Conservation (phyloP, 2,113 vertebrate genomes). For the Tenebrosternarchus preto region DNA sequence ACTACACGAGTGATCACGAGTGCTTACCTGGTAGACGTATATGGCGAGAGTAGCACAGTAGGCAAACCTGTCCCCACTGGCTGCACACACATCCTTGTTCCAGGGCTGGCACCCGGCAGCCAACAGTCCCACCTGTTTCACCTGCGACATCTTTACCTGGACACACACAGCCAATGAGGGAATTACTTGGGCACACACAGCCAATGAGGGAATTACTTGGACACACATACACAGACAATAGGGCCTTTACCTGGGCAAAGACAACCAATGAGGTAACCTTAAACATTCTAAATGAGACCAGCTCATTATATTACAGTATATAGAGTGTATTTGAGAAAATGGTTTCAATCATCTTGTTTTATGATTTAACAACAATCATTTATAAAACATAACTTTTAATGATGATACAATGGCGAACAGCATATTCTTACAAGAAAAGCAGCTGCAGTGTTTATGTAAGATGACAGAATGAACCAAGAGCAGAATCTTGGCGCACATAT, state of each 20-base stretch:
- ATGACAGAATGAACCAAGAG: no score
- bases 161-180: constrained; percentile 47
- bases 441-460: no score
- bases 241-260: constrained; percentile 64
- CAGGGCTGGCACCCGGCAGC: constrained; percentile 97
- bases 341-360: not conserved
- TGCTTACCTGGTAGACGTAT: constrained; percentile 92
- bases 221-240: constrained; percentile 55
- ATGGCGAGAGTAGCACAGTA: constrained; percentile 96
- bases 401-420: no score
- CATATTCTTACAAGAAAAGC: no score
- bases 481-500: not conserved
- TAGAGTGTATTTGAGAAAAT: not conserved
- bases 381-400: not conserved
- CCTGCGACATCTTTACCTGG: constrained; percentile 88
- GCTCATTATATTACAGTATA: no score
- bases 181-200: constrained; percentile 70
- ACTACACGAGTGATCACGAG: no score
- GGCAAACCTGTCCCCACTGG: constrained; percentile 90
- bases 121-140: constrained; percentile 93
- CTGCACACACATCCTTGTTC: constrained; percentile 97
- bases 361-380: not conserved
- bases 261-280: not conserved
- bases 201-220: constrained; percentile 66
- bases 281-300: not conserved